A percentile compares a stretch with the other conserved stretches of the same genome.
Conservation (phyloP, 1,140 invertebrate species). For the Panagrolaimus sp. region DNA sequence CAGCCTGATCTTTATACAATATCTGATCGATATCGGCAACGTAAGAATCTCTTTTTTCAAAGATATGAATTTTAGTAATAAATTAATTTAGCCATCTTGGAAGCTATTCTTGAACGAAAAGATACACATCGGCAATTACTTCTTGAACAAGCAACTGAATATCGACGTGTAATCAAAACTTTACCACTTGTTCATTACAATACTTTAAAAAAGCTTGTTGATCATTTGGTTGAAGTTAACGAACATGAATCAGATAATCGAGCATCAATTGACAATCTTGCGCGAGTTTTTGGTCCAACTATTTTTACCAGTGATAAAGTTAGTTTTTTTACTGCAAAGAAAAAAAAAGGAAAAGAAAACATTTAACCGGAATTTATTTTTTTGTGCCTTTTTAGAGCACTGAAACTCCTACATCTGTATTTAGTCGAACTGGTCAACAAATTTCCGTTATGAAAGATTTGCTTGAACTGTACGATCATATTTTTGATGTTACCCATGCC, state of each 20-base stretch:
- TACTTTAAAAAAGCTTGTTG: slow-evolving; percentile 41
- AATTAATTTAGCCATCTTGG: background rate
- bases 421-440: slow-evolving; percentile 23
- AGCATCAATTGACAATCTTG: slow-evolving; percentile 51
- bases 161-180: slow-evolving; percentile 29
- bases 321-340: too few species aligned
- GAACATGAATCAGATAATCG: slow-evolving; percentile 37
- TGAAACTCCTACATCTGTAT: slow-evolving; percentile 1
- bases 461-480: slow-evolving; percentile 31
- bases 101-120: slow-evolving; percentile 18
- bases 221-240: slow-evolving; percentile 42
- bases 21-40: slow-evolving; percentile 23
- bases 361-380: too few species aligned
- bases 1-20: slow-evolving; percentile 46
- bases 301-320: slow-evolving; percentile 35
- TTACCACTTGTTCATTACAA: slow-evolving; percentile 42
- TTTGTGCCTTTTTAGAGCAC: background rate
- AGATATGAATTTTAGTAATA: slow-evolving; percentile 12
- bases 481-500: slow-evolving; percentile 28
- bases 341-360: too few species aligned
- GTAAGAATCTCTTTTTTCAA: slow-evolving; percentile 20
- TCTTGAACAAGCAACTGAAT: slow-evolving; percentile 24
- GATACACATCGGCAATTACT: background rate
- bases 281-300: slow-evolving; percentile 53
- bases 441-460: slow-evolving; percentile 35